Percentiles rank a stretch among this genome's conserved stretches.
phyloP scores from a whole-genome alignment of 2,888 invertebrate genomes.

The Nephrocerus scutellatus region DNA sequence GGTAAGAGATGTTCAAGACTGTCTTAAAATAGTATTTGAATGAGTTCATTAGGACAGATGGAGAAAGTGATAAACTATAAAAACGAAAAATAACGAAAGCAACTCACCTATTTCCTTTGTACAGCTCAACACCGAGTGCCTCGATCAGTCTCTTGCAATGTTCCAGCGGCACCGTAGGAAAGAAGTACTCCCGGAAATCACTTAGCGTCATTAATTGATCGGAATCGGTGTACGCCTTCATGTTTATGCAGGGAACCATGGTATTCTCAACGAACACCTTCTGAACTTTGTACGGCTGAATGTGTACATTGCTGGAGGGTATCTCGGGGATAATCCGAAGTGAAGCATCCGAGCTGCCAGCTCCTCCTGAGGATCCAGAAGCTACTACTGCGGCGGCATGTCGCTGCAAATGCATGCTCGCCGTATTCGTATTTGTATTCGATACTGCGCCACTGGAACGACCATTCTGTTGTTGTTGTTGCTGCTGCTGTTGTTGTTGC shows the following conservation, averaged over 20 bases:
- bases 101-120: constrained; percentile 74
- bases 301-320: constrained; percentile 58
- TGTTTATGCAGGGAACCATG: constrained; percentile 79
- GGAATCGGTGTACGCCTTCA: constrained; percentile 74
- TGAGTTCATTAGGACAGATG: no score
- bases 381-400: constrained; percentile 37
- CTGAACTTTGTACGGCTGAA: constrained; percentile 72
- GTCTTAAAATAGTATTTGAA: no score
- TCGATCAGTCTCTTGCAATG: constrained; percentile 75
- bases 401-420: constrained; percentile 51
- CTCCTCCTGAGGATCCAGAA: constrained; percentile 28
- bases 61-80: no score
- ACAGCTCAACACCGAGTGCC: constrained; percentile 71
- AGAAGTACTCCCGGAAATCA: constrained; percentile 73
- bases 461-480: constrained; percentile 26
- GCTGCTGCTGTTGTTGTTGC: constrained; percentile 28
- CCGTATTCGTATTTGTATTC: constrained; percentile 26
- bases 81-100: no score
- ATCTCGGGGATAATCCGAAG: constrained; percentile 62
- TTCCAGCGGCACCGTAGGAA: constrained; percentile 66
- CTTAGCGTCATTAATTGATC: constrained; percentile 77
- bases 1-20: no score
- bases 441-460: constrained; percentile 21
- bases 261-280: constrained; percentile 73
- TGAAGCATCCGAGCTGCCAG: constrained; percentile 29